Evolutionary conservation across 2,797 vertebrate species (phyloP), one percentile per base, ranked within the genome.

Genomic region (Tarsius wallacei): DNA sequence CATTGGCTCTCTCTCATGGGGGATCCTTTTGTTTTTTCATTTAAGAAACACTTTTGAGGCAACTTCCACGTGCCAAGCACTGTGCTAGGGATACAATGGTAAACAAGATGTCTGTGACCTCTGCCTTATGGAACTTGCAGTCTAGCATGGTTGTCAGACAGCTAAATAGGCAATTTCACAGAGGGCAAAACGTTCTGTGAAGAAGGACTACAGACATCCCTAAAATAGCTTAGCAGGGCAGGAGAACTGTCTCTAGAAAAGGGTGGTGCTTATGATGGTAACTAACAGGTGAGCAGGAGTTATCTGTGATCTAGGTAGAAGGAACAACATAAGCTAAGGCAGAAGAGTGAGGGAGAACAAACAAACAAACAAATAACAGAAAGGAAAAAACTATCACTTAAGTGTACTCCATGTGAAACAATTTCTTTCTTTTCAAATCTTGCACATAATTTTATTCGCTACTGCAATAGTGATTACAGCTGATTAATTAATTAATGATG

Each of bases 401-500:
- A 93, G 53, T 24, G 22, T 24, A n/a, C 4, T 24, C n/a, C 12
- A 7, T 83, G 64, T 49, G 59, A 94, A 91, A 85, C 12, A 28
- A 76, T 93, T 96, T 80, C 59, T 81, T 63, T 83, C 22, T 89
- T 90, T 96, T 78, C 89, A 93, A 87, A 31, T 74, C n/a, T 96
- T 88, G 87, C 10, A 47, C 17, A 16, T 51, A 68, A 81, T 94
- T 97, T 87, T 87, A 87, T 61, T 64, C 85, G 61, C 47, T 47
- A 36, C 74, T 88, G 68, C 33, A 71, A 57, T 49, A 57, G 63
- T 94, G 77, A 93, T 98, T 96, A 86, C 42, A 74, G 55, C 68
- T 97, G 22, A 76, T 95, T 95, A 91, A 98, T 96, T 91, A 95
- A 95, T 97, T 93, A 96, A 86, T 94, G 87, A 91, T 80, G 74